Base-by-base conservation (phyloP, 2,888 invertebrate genomes). In the Orchesellides sinensis region DNA sequence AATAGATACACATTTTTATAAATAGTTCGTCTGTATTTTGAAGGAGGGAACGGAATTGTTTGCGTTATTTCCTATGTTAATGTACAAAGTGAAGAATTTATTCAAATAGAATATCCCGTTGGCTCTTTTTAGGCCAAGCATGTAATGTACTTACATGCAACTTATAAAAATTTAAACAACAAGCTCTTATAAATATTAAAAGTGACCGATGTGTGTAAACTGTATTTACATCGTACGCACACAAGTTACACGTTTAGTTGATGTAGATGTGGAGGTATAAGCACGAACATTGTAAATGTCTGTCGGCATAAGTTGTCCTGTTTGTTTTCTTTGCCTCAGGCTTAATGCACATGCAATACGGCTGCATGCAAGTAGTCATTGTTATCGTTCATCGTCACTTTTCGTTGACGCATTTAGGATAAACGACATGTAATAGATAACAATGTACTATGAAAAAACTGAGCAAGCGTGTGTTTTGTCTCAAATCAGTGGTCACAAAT, bases 371-470 rank as follows among this genome's bases (percentile, higher is more conserved):
- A 59, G 29, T 59, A 17, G 59, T 40, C 40, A 17, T 40, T 23
- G 35, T 65, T 65, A 65, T 65, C 65, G 65, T 40, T 65, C 65
- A 65, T 65, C 45, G 65, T 35, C 65, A 40, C 0, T 35, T 61
- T 19, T 6, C 27, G 59, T 59, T 35, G 63, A 63, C 23, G 8
- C 21, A 23, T 21, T 40, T 35, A 40, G 65, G 65, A 59, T 59
- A 59, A 29, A 59, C 29, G 59, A 59, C 29, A 29, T 8, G 19
- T 49, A 49, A 59, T 32, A 29, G 59, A 49, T 19, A 35, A 35
- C 12, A 8, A 35, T n/a, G n/a, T n/a, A n/a, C n/a, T n/a, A n/a
- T n/a, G 35, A 35, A 35, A 35, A 35, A 35, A 8, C 5, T 35
- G 35, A 35, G 35, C 12, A 5, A 35, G 35, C 35, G n/a, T n/a